Base-by-base conservation (phyloP, 1,140 invertebrate genomes). In the Eriosoma lanigerum region DNA sequence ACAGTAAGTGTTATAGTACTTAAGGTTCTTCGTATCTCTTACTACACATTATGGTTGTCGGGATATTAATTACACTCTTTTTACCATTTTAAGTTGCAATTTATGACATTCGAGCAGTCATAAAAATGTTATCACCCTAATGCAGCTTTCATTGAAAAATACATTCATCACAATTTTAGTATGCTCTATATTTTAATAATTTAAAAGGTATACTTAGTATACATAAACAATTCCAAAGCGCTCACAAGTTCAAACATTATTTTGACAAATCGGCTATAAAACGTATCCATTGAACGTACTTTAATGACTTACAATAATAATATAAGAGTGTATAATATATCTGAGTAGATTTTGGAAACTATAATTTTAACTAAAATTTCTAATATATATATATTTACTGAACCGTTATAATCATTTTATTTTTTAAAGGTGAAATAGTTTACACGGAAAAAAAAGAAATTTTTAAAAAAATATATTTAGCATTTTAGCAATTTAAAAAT, bases 131-230 rank as follows among this genome's bases (percentile, higher is more conserved):
- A 70, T 70, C 66, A 50, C 46, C 46, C 66, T 70, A 70, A 70
- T 70, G 66, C 66, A 70, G 66, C 66, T 70, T 70, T 70, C 66
- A 70, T 70, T n/a, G 66, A 70, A 70, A 70, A 70, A 70, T 50
- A 70, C 24, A 70, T 70, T 50, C 66, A 50, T 70, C 66, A 70
- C 24, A 50, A 70, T 50, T 70, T 70, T 70, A 50, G 66, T 29
- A 50, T 0, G 24, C 21, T 3, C 26, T 50, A 4, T 50, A 50
- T 70, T 26, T 70, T 70, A 50, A 70, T 50, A 70, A 70, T 70
- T 70, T 70, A 70, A 50, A 50, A 50, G 24, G 46, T 50, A 24
- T 46, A 68, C 64, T 68, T 44, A 44, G 32, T 46, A 24, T 68
- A 68, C 38, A 24, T 68, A 46, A 68, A 68, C 64, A 46, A 68